Conservation (phyloP, 1,140 invertebrate species). For the Copidosoma floridanum region DNA sequence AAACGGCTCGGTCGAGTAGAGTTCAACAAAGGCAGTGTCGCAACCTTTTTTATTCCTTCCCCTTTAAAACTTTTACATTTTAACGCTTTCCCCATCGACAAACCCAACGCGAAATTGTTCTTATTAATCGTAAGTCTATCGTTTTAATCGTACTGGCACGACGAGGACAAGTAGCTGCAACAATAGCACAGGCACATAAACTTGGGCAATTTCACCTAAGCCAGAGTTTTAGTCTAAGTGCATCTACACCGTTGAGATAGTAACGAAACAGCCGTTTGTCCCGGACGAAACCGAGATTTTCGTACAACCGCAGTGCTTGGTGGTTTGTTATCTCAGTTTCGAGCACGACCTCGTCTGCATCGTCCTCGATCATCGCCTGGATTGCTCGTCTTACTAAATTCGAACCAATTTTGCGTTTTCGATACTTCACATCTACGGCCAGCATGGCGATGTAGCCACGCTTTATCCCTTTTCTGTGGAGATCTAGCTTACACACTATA, state of each 20-base stretch:
- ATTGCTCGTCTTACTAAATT: slow-evolving; percentile 74
- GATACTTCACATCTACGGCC: slow-evolving; percentile 93
- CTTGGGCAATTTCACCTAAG: slow-evolving; percentile 83
- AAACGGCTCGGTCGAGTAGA: slow-evolving; percentile 10
- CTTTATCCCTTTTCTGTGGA: slow-evolving; percentile 87
- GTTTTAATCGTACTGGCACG: too few species aligned
- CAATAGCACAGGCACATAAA: slow-evolving; percentile 42
- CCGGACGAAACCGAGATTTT: slow-evolving; percentile 96
- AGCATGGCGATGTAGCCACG: slow-evolving; percentile 99
- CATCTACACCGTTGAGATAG: slow-evolving; percentile 99
- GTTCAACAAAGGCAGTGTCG: not conserved
- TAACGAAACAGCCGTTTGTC: slow-evolving; percentile 98
- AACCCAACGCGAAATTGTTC: too few species aligned
- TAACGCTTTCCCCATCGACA: too few species aligned
- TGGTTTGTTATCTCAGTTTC: slow-evolving; percentile 99
- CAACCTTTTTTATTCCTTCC: slow-evolving; percentile 3
- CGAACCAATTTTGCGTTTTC: slow-evolving; percentile 88
- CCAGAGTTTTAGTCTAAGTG: slow-evolving; percentile 95
- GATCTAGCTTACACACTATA: slow-evolving; percentile 97
- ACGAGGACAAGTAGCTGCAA: too few species aligned
- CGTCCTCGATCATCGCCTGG: slow-evolving; percentile 87
- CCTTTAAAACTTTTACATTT: too few species aligned
- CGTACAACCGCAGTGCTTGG: slow-evolving; percentile 91
- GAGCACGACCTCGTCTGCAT: slow-evolving; percentile 96
- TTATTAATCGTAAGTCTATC: too few species aligned